phyloP scores from a whole-genome alignment of 2,888 invertebrate genomes.

The Thecocarcelia acutangulata region DNA sequence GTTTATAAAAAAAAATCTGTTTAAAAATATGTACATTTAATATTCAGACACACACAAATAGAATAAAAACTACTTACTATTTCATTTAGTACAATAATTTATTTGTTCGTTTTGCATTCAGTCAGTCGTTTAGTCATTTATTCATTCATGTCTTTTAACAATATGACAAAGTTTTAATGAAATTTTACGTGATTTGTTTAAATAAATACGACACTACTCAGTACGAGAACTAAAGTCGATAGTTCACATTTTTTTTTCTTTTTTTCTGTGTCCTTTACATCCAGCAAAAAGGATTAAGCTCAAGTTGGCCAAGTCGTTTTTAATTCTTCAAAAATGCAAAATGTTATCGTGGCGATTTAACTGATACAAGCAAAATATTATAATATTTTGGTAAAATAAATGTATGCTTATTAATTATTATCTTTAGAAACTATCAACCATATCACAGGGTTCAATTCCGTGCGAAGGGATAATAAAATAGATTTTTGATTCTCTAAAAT shows the following conservation, averaged over 20 bases:
- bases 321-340: too few relatives aligned
- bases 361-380: too few relatives aligned
- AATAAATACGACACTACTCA: constrained; percentile 46
- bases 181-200: constrained; percentile 66
- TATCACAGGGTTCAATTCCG: too few relatives aligned
- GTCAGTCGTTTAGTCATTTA: constrained; percentile 25
- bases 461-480: too few relatives aligned
- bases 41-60: background rate
- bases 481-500: too few relatives aligned
- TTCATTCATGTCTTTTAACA: background rate
- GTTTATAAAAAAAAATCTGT: background rate
- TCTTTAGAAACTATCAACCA: too few relatives aligned
- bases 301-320: too few relatives aligned
- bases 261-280: constrained; percentile 5
- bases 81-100: background rate
- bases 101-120: constrained; percentile 9
- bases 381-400: too few relatives aligned
- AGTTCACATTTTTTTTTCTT: constrained; percentile 13
- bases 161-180: constrained; percentile 66
- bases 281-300: too few relatives aligned
- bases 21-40: background rate
- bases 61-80: background rate
- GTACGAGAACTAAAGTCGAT: background rate
- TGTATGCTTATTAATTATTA: too few relatives aligned
- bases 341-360: too few relatives aligned